phyloP scores from a whole-genome alignment of 2,888 invertebrate genomes.

The Cancer borealis region DNA sequence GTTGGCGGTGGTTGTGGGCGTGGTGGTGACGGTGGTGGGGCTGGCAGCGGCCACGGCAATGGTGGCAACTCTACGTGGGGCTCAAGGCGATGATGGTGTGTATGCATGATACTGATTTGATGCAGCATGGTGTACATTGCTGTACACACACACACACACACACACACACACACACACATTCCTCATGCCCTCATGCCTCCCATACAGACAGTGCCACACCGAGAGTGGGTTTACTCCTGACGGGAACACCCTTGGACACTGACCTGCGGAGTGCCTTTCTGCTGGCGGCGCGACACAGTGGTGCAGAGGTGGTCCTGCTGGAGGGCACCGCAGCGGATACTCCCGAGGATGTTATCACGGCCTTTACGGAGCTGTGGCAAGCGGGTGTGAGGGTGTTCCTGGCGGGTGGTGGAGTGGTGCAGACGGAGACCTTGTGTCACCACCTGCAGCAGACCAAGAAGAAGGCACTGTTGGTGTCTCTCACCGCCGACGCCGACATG shows the following conservation, averaged over 20 bases:
- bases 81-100: not conserved
- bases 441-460: conserved; percentile 41
- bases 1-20: not conserved
- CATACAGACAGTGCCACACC: not conserved
- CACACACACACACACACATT: not conserved
- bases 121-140: not conserved
- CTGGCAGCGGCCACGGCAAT: not conserved
- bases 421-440: conserved; percentile 38
- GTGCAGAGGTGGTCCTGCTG: not conserved
- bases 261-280: conserved; percentile 46
- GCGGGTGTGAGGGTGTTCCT: conserved; percentile 60
- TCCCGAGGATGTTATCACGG: not conserved
- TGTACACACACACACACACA: not conserved
- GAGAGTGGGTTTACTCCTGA: conserved; percentile 26
- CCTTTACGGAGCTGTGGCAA: conserved; percentile 60
- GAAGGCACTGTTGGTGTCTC: conserved; percentile 47
- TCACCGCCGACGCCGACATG: not conserved
- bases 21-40: not conserved
- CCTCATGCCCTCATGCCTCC: not conserved
- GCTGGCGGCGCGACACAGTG: not conserved
- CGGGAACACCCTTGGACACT: conserved; percentile 43
- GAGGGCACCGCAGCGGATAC: not conserved
- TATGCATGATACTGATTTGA: not conserved
- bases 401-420: conserved; percentile 18
- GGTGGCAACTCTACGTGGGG: not conserved